phyloP scores from a whole-genome alignment of 2,888 invertebrate species.

The Pollenia angustigena region DNA sequence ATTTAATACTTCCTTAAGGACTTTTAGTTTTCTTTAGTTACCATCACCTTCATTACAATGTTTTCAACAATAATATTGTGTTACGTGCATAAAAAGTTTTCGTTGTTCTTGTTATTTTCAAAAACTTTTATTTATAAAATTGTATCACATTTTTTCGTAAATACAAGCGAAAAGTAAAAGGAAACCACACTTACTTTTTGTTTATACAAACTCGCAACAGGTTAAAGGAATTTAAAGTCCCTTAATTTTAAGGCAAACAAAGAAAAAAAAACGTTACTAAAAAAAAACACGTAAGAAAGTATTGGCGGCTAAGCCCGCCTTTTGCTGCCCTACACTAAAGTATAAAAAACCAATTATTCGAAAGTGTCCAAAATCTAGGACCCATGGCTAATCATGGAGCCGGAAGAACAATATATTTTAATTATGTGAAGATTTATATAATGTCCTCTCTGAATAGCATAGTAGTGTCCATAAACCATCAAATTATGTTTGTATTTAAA shows the following conservation, averaged over 20 bases:
- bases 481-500: no score
- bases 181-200: background rate
- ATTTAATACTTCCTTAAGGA: background rate
- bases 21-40: background rate
- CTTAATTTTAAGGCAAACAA: conserved; percentile 36
- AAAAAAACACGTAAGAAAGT: background rate
- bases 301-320: no score
- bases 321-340: no score
- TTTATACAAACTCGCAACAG: background rate
- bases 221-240: conserved; percentile 9
- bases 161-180: background rate
- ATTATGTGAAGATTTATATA: no score
- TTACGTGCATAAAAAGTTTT: conserved; percentile 21
- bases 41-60: background rate
- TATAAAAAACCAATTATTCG: background rate
- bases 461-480: no score
- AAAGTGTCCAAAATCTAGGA: no score
- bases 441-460: no score
- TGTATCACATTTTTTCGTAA: conserved; percentile 1
- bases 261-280: background rate
- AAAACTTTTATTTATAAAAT: conserved; percentile 25
- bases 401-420: no score
- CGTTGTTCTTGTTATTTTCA: background rate
- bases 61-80: conserved; percentile 25
- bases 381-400: no score